These are phyloP conservation scores for Gymnothorax javanicus DNA, from an alignment of 2,797 vertebrate genomes.

Conservation along the genomic window DNA sequence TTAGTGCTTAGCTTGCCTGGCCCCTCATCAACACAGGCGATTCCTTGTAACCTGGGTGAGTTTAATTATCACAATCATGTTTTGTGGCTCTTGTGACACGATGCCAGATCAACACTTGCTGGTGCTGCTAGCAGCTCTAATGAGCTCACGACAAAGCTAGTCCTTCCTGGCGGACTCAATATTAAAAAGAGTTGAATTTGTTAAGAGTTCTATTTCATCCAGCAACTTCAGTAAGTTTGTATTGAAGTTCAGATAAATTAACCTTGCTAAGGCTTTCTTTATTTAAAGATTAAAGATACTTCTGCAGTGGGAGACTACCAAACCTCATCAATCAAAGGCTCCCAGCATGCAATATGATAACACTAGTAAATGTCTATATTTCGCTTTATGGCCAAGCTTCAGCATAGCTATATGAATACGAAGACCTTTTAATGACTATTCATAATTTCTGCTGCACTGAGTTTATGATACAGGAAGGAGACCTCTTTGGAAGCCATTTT, in stretches of 20 bases:
- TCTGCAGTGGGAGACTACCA: neutral
- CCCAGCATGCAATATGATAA: conserved; percentile 14
- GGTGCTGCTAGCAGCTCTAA: conserved; percentile 10
- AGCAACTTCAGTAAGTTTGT: neutral
- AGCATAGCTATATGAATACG: conserved; percentile 16
- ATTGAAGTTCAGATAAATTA: conserved; percentile 5
- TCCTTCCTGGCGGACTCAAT: neutral
- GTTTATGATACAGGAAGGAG: neutral
- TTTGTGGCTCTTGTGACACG: conserved; percentile 18
- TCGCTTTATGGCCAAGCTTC: conserved; percentile 27
- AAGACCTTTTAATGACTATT: conserved; percentile 31
- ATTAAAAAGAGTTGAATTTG: neutral
- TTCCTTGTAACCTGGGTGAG: conserved; percentile 3
- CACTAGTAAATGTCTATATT: conserved; percentile 9
- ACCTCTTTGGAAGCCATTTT: conserved; percentile 4
- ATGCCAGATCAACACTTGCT: neutral
- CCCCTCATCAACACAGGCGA: neutral
- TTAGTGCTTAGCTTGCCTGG: conserved; percentile 8
- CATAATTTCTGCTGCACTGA: conserved; percentile 29
- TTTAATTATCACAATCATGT: conserved; percentile 32
- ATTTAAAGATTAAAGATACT: conserved; percentile 20
- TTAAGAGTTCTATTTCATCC: neutral
- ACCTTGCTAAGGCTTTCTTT: conserved; percentile 7
- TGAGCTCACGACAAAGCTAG: neutral
- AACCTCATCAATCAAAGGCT: conserved; percentile 20